These are phyloP conservation scores for Lamellibrachia columna DNA, from an alignment of 2,888 invertebrate genomes.

Conservation along the genomic window DNA sequence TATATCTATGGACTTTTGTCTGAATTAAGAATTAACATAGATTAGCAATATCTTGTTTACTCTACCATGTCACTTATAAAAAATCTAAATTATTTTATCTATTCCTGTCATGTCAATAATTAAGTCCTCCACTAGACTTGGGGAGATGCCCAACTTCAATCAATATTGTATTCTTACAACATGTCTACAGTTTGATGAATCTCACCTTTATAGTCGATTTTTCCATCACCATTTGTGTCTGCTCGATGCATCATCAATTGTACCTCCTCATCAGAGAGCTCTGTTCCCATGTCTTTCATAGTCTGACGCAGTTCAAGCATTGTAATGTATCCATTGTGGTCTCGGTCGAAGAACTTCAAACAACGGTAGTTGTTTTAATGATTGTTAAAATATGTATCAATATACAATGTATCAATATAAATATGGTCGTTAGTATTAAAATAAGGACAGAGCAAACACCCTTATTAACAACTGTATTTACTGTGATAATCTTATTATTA, in stretches of 20 bases:
- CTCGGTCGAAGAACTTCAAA: constrained; percentile 40
- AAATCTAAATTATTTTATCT: too few species aligned
- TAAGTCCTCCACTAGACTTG: background rate
- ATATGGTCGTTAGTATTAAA: background rate
- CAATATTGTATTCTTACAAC: background rate
- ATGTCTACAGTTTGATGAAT: background rate
- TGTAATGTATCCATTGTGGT: constrained; percentile 41
- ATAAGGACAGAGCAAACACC: background rate
- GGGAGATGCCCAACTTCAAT: background rate
- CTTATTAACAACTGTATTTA: background rate
- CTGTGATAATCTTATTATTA: background rate
- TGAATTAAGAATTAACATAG: too few species aligned
- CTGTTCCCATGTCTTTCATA: constrained; percentile 35
- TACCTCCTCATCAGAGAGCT: background rate
- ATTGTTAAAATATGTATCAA: background rate
- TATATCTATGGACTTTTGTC: too few species aligned
- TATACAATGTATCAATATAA: background rate
- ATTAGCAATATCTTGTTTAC: too few species aligned
- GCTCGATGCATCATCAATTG: constrained; percentile 20
- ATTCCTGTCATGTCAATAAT: too few species aligned
- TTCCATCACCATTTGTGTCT: constrained; percentile 23
- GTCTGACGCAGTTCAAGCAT: constrained; percentile 38
- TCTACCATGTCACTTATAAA: too few species aligned
- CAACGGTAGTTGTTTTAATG: background rate
- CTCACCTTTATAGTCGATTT: constrained; percentile 25